These are phyloP conservation scores for Buphagus erythrorhynchus DNA, from an alignment of 2,797 vertebrate species.

Conservation along the genomic window DNA sequence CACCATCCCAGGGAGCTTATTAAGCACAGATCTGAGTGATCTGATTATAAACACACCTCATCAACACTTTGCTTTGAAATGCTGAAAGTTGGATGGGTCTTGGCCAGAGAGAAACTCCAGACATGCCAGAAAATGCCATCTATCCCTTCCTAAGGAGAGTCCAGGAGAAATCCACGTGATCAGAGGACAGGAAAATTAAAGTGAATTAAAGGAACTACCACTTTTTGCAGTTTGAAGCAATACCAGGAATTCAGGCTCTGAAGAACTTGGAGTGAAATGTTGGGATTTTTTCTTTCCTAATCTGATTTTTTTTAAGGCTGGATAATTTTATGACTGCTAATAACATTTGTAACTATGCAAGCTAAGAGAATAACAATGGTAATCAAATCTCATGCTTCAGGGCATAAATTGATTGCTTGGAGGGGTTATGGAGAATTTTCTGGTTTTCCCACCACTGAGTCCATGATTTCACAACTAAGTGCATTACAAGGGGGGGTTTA, in stretches of 20 bases:
- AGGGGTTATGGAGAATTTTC: slow-evolving; percentile 27
- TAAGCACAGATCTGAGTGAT: background rate
- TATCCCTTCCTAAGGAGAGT: background rate
- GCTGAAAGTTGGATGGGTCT: background rate
- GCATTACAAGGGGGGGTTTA: slow-evolving; percentile 7
- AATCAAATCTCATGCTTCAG: slow-evolving; percentile 67
- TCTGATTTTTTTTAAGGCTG: slow-evolving; percentile 8
- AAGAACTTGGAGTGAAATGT: background rate
- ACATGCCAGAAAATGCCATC: background rate
- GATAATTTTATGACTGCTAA: slow-evolving; percentile 45
- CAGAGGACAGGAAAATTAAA: slow-evolving; percentile 11
- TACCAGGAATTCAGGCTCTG: background rate
- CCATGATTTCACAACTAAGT: slow-evolving; percentile 47
- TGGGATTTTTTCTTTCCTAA: background rate
- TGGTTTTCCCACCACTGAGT: background rate
- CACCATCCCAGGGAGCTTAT: too few species aligned
- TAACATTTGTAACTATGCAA: slow-evolving; percentile 53
- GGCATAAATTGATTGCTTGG: slow-evolving; percentile 64
- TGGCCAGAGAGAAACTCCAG: background rate
- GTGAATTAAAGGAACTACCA: background rate
- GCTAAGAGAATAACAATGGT: slow-evolving; percentile 49
- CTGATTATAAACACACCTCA: background rate
- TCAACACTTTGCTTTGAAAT: background rate
- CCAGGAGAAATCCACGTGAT: background rate
- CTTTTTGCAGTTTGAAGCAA: background rate